Conservation (phyloP, 2,113 vertebrate species). For the Chroicocephalus ridibundus region DNA sequence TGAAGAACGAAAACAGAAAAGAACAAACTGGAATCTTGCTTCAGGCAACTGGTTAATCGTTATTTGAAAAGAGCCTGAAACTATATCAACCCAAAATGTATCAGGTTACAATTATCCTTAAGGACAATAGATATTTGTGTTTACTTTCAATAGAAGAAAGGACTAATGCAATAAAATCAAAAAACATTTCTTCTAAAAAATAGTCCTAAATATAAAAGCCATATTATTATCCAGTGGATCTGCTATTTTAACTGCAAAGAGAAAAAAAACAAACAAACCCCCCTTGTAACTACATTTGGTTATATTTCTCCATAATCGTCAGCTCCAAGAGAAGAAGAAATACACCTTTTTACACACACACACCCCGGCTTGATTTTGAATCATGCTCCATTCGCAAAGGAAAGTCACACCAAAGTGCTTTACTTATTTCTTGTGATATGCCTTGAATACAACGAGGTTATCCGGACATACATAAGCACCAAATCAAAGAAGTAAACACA, state of each 20-base stretch:
- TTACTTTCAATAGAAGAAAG: not conserved
- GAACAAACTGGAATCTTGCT: not conserved
- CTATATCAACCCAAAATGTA: not conserved
- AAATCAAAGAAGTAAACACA: not conserved
- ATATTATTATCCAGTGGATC: not conserved
- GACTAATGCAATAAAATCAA: not conserved
- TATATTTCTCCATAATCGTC: not conserved
- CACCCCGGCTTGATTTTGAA: not conserved
- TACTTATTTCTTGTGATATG: not conserved
- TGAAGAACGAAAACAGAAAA: not conserved
- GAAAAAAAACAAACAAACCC: not conserved
- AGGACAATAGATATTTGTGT: not conserved
- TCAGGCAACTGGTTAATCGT: not conserved
- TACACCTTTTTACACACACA: not conserved
- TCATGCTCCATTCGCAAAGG: not conserved
- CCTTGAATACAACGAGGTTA: not conserved
- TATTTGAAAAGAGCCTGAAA: not conserved
- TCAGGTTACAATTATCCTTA: not conserved
- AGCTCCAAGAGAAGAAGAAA: not conserved
- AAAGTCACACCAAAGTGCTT: not conserved
- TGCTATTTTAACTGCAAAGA: not conserved
- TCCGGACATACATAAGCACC: not conserved
- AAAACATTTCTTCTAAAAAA: not conserved
- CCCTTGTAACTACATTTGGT: not conserved
- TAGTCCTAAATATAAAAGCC: not conserved